Base-by-base conservation (phyloP, 2,888 invertebrate species). In the Desoria tigrina region DNA sequence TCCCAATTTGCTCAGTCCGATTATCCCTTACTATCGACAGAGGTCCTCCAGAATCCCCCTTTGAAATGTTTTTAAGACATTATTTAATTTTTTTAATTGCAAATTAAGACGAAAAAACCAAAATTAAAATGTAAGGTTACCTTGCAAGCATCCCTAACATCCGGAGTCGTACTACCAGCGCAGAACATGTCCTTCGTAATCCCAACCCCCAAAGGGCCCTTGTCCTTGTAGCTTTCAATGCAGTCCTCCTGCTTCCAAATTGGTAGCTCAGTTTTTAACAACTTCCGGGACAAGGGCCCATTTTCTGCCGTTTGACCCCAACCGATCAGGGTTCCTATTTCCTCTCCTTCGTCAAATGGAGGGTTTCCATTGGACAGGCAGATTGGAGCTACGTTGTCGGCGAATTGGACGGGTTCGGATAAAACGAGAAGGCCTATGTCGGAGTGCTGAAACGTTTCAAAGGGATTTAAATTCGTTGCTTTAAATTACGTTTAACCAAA, bases 371-470 rank as follows among this genome's bases (percentile, higher is more conserved):
- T 62, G 37, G 65, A 42, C 1, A 93, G 80, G 77, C 93, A 94
- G 65, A 94, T 86, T 0, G 92, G 90, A 65, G 88, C 84, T 66
- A 92, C 86, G 74, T 86, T 85, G 77, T 85, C 86, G 1, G 85
- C 84, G 79, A 88, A 92, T 45, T 84, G 81, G 3, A 92, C 88
- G 0, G 91, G 89, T 72, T 88, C 87, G 77, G 88, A 90, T 77
- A 93, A 77, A 0, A 90, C 91, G 50, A 93, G 80, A 65, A 94
- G 83, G 0, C 92, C 88, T 28, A 71, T 63, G 51, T 71, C 71
- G 27, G 68, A 61, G 37, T 68, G 67, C 66, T 69, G 37, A 24
- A 18, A 55, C 23, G 16, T 16, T 32, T 32, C 32, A 32, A 32
- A 32, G n/a, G n/a, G n/a, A n/a, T n/a, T n/a, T n/a, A n/a, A n/a